phyloP scores from a whole-genome alignment of 1,140 invertebrate species.

The Nephila pilipes region DNA sequence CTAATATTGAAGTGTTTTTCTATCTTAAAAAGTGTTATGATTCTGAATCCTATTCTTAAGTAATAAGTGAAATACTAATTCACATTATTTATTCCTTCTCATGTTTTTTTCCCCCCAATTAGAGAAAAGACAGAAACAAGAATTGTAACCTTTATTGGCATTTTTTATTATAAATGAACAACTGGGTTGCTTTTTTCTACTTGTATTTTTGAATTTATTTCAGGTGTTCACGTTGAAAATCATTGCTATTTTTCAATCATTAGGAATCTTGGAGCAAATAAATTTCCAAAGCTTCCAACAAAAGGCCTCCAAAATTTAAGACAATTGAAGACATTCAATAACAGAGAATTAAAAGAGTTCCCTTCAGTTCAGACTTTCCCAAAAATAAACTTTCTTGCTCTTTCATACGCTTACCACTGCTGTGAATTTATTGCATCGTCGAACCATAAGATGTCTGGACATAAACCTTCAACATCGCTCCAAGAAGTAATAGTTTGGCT shows the following conservation, averaged over 20 bases:
- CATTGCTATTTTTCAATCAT: background rate
- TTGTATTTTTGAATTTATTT: too few species aligned
- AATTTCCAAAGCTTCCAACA: constrained; percentile 91
- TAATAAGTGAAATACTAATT: too few species aligned
- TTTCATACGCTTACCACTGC: constrained; percentile 98
- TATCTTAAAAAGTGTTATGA: too few species aligned
- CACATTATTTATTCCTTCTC: too few species aligned
- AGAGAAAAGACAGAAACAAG: too few species aligned
- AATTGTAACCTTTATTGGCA: too few species aligned
- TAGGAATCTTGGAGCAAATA: constrained; percentile 95
- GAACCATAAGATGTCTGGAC: background rate
- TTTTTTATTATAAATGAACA: too few species aligned
- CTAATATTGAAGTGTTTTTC: too few species aligned
- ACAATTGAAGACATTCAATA: constrained; percentile 96
- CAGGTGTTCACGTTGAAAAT: too few species aligned
- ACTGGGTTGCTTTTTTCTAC: too few species aligned
- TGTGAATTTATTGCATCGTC: constrained; percentile 86
- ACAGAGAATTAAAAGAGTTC: constrained; percentile 92
- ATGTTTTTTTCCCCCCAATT: too few species aligned
- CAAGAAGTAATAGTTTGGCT: constrained; percentile 88
- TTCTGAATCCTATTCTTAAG: too few species aligned
- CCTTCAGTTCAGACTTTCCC: constrained; percentile 93
- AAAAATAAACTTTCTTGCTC: constrained; percentile 87
- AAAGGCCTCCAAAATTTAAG: constrained; percentile 89
- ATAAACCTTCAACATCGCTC: constrained; percentile 78